Evolutionary conservation across 2,113 vertebrate species (phyloP).

Genomic region (Petromus typicus): DNA sequence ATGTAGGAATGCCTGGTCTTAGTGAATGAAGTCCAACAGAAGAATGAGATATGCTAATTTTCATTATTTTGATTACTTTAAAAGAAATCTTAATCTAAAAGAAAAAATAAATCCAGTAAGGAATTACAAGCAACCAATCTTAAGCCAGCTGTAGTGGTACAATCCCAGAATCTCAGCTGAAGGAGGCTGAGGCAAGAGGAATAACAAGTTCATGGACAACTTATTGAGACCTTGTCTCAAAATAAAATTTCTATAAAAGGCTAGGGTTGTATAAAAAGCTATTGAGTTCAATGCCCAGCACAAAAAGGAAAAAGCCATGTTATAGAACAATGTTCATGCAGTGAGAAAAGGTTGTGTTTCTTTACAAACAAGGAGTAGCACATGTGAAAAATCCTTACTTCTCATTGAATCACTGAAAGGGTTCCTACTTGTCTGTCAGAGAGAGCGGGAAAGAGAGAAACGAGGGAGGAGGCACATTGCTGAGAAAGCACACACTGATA

Average conservation of each 20-base stretch:
- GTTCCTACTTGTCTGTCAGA: neutral
- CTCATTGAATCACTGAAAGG: neutral
- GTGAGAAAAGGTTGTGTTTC: neutral
- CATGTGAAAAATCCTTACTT: conserved; percentile 2
- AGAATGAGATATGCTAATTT: neutral
- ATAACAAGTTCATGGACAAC: neutral
- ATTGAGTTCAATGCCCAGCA: neutral
- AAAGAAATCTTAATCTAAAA: conserved; percentile 34
- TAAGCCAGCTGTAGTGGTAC: neutral
- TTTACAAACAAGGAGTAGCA: neutral
- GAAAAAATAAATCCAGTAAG: neutral
- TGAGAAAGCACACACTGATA: neutral
- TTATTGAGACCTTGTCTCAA: neutral
- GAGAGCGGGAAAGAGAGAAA: neutral
- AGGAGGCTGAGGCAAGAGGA: neutral
- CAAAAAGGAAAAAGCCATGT: neutral
- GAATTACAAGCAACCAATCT: neutral
- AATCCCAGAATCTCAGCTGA: neutral
- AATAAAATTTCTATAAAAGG: neutral
- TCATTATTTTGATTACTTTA: neutral
- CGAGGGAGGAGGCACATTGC: neutral
- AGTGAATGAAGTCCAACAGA: neutral
- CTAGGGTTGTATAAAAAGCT: neutral
- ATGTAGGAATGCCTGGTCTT: neutral
- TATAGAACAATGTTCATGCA: neutral